These are phyloP conservation scores for Drosophila bocki DNA, from an alignment of 1,140 invertebrate genomes.

Conservation along the genomic window DNA sequence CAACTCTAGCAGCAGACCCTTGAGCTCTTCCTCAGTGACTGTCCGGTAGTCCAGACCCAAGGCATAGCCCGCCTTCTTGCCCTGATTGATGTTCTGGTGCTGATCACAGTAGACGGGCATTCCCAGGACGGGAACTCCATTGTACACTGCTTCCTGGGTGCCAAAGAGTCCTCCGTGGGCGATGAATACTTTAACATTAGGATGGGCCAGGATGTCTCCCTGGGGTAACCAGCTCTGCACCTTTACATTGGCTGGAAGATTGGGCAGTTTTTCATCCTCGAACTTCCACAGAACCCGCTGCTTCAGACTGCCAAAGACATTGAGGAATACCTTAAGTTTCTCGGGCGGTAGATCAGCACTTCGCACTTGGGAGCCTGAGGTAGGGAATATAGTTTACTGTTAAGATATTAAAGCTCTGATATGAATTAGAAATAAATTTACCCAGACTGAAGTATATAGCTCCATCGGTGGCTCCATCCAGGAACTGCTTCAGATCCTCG, in stretches of 20 bases:
- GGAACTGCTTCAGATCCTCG: slow-evolving; percentile 64
- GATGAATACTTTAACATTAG: slow-evolving; percentile 87
- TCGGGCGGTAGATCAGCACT: slow-evolving; percentile 81
- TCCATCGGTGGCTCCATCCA: slow-evolving; percentile 86
- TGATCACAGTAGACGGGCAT: slow-evolving; percentile 88
- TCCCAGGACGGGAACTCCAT: slow-evolving; percentile 87
- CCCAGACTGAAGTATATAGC: slow-evolving; percentile 85
- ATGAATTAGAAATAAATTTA: neutral
- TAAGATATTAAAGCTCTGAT: neutral
- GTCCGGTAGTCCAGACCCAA: slow-evolving; percentile 61
- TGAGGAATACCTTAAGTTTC: slow-evolving; percentile 85
- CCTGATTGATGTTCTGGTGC: slow-evolving; percentile 64
- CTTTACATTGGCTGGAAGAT: slow-evolving; percentile 87
- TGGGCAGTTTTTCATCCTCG: slow-evolving; percentile 86
- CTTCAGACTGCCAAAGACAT: slow-evolving; percentile 86
- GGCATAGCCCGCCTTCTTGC: slow-evolving; percentile 45
- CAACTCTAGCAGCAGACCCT: slow-evolving; percentile 76
- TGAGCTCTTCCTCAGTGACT: slow-evolving; percentile 79
- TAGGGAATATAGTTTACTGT: neutral
- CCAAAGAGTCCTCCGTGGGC: slow-evolving; percentile 88
- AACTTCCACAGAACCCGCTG: slow-evolving; percentile 88
- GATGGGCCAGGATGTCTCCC: slow-evolving; percentile 87
- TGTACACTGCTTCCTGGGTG: slow-evolving; percentile 87
- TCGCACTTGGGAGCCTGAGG: slow-evolving; percentile 67
- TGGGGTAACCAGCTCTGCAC: slow-evolving; percentile 88